phyloP scores from a whole-genome alignment of 2,888 invertebrate species.

The Cabera pusaria region DNA sequence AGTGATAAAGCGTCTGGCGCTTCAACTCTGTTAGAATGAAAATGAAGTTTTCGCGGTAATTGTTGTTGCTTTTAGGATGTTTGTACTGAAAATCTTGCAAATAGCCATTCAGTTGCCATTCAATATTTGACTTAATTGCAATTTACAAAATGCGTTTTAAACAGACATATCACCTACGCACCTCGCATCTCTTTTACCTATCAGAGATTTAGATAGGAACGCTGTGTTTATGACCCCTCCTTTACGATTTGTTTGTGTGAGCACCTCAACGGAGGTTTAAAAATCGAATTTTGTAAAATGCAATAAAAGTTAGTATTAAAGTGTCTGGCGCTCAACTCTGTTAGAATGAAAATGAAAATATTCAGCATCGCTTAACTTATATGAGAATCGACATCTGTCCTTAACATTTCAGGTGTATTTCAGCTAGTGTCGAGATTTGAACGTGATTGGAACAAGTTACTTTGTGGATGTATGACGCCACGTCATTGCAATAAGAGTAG shows the following conservation, averaged over 20 bases:
- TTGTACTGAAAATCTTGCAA: too few species aligned
- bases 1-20: constrained; percentile 36
- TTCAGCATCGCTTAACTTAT: not conserved
- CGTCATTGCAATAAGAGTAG: too few species aligned
- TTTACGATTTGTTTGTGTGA: constrained; percentile 76
- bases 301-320: constrained; percentile 42
- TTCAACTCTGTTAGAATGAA: constrained; percentile 10
- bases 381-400: not conserved
- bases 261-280: constrained; percentile 52
- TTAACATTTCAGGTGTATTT: too few species aligned
- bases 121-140: too few species aligned
- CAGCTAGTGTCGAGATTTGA: too few species aligned
- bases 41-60: too few species aligned
- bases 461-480: too few species aligned
- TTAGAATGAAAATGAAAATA: not conserved
- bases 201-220: constrained; percentile 25
- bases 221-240: constrained; percentile 63
- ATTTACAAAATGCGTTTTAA: too few species aligned
- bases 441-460: too few species aligned
- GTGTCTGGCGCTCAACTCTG: constrained; percentile 34
- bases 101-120: too few species aligned
- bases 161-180: too few species aligned
- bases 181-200: not conserved
- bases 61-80: too few species aligned
- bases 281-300: constrained; percentile 63